These are phyloP conservation scores for Drosophila nigricruria DNA, from an alignment of 2,888 invertebrate species.

Conservation along the genomic window DNA sequence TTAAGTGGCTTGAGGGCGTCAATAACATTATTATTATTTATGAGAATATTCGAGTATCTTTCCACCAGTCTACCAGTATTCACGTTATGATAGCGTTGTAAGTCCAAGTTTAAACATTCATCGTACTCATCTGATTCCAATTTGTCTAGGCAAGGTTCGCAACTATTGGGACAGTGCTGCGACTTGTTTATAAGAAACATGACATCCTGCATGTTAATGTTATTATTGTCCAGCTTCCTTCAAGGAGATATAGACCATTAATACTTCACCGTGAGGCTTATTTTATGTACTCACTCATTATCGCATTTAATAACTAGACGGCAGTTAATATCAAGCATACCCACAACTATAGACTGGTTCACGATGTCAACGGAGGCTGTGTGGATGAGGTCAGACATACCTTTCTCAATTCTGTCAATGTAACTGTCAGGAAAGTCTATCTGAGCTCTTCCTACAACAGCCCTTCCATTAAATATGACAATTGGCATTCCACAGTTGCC, in stretches of 20 bases:
- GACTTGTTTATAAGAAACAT: conserved; percentile 69
- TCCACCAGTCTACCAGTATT: conserved; percentile 53
- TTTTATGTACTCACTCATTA: conserved; percentile 22
- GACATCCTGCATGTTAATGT: conserved; percentile 72
- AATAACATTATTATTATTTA: not conserved
- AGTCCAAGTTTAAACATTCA: conserved; percentile 64
- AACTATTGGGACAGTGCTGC: conserved; percentile 28
- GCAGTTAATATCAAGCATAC: conserved; percentile 58
- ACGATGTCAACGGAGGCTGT: conserved; percentile 52
- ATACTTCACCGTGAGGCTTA: not conserved
- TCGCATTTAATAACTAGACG: conserved; percentile 69
- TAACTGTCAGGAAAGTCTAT: conserved; percentile 67
- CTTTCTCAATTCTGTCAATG: conserved; percentile 48
- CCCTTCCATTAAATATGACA: conserved; percentile 45
- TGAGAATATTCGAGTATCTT: not conserved
- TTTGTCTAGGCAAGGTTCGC: conserved; percentile 38
- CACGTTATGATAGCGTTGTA: conserved; percentile 67
- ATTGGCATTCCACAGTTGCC: conserved; percentile 65
- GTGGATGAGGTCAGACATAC: conserved; percentile 58
- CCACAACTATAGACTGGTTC: conserved; percentile 34
- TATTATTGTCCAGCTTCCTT: conserved; percentile 14
- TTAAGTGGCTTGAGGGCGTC: not conserved
- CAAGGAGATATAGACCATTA: not conserved
- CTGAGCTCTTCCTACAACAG: conserved; percentile 60
- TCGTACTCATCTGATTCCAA: conserved; percentile 39